phyloP scores from a whole-genome alignment of 2,113 vertebrate genomes.

The Gobio gobio region DNA sequence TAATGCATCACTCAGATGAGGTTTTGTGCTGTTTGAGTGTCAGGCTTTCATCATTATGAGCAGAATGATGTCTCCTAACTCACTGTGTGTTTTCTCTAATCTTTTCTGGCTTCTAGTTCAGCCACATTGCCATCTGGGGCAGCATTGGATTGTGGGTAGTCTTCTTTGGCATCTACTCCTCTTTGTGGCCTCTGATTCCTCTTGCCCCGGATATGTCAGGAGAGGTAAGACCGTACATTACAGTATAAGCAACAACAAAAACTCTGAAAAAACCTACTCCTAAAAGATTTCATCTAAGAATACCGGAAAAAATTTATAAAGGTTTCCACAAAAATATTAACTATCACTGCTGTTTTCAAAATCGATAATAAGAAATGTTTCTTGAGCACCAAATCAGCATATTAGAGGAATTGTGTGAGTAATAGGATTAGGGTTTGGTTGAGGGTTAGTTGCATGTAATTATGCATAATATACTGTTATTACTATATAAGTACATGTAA shows the following conservation, averaged over 20 bases:
- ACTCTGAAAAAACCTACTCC: not conserved
- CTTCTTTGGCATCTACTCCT: conserved; percentile 96
- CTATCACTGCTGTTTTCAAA: too few relatives aligned
- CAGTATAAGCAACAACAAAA: not conserved
- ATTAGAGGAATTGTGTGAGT: too few relatives aligned
- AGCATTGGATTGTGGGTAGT: conserved; percentile 96
- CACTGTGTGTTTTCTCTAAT: conserved; percentile 3
- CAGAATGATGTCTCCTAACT: not conserved
- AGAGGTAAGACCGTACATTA: conserved; percentile 84
- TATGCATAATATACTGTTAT: too few relatives aligned
- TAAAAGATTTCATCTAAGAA: not conserved
- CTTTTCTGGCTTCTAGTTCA: conserved; percentile 81
- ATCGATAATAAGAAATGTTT: too few relatives aligned
- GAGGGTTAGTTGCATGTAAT: too few relatives aligned
- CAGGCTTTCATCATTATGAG: not conserved
- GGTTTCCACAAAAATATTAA: not conserved
- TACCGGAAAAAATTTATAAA: not conserved
- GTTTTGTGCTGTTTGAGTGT: conserved; percentile 8
- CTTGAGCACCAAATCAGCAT: too few relatives aligned
- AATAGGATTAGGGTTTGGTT: too few relatives aligned
- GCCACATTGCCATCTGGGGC: conserved; percentile 98
- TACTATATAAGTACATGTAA: too few relatives aligned
- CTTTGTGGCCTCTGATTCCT: conserved; percentile 91
- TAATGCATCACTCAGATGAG: not conserved
- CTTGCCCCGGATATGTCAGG: conserved; percentile 98